These are phyloP conservation scores for Dicrurus megarhynchus DNA, from an alignment of 2,113 vertebrate species.

Conservation along the genomic window DNA sequence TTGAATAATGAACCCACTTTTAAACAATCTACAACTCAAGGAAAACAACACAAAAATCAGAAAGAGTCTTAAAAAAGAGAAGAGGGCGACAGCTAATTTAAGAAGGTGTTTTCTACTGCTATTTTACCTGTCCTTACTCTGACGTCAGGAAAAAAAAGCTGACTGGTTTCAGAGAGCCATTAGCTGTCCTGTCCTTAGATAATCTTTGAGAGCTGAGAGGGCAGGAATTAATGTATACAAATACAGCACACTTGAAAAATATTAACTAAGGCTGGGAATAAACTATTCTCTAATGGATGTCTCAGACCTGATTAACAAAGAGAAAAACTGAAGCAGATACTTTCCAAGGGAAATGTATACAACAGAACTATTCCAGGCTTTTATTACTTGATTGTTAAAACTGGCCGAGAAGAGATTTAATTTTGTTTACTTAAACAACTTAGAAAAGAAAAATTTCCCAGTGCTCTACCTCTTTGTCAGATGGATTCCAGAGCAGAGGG, in stretches of 20 bases:
- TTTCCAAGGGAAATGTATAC: not conserved
- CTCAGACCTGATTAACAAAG: not conserved
- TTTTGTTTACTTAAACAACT: slow-evolving; percentile 32
- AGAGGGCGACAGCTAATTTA: not conserved
- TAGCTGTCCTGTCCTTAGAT: not conserved
- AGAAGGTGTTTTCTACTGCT: not conserved
- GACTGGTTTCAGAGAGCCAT: not conserved
- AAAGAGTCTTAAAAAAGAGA: not conserved
- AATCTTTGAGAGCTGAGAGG: not conserved
- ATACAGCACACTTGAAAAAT: not conserved
- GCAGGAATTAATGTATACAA: not conserved
- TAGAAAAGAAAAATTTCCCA: not conserved
- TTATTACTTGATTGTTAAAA: slow-evolving; percentile 12
- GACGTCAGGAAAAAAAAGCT: not conserved
- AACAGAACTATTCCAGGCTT: not conserved
- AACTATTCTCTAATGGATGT: not conserved
- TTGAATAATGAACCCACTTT: not conserved
- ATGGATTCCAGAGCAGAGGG: not conserved
- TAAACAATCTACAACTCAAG: not conserved
- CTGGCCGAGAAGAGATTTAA: not conserved
- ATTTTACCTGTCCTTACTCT: not conserved
- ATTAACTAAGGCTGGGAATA: slow-evolving; percentile 6
- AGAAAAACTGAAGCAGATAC: not conserved
- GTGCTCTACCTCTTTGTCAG: not conserved
- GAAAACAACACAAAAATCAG: not conserved